Percentiles rank a stretch among this genome's conserved stretches.
phyloP scores from a whole-genome alignment of 2,888 invertebrate genomes.

The Deilephila porcellus region DNA sequence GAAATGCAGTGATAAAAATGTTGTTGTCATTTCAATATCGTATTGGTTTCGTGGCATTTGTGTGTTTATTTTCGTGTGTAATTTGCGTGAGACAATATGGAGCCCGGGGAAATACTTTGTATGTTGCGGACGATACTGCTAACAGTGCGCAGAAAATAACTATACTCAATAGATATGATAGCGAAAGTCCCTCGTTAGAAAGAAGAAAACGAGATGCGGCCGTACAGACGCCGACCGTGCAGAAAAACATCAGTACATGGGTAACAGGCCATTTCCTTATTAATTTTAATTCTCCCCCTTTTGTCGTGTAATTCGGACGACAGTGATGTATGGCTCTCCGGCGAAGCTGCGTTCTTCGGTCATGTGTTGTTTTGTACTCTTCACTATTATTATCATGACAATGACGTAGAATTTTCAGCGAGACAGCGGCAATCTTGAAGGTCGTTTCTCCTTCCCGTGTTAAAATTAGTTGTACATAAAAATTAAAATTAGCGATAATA shows the following conservation, averaged over 20 bases:
- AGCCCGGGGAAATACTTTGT: constrained; percentile 60
- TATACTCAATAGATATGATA: constrained; percentile 64
- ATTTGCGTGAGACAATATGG: constrained; percentile 64
- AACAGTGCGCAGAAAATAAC: constrained; percentile 55
- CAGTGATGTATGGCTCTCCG: constrained; percentile 49
- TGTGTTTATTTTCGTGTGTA: constrained; percentile 63
- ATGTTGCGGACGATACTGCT: constrained; percentile 64
- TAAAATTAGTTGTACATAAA: constrained; percentile 33
- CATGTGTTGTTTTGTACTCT: constrained; percentile 45
- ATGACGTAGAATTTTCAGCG: constrained; percentile 41
- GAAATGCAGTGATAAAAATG: constrained; percentile 82
- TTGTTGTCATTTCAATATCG: constrained; percentile 68
- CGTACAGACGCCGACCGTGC: constrained; percentile 58
- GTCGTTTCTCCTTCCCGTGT: constrained; percentile 38
- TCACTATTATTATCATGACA: constrained; percentile 50
- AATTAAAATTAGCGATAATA: constrained; percentile 14
- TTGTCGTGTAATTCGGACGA: constrained; percentile 53
- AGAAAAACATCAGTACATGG: constrained; percentile 80
- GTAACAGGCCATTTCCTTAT: constrained; percentile 70
- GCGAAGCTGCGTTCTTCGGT: background rate
- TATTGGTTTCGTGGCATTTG: constrained; percentile 60
- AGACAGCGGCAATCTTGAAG: constrained; percentile 39
- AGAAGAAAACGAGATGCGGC: constrained; percentile 75
- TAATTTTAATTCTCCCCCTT: constrained; percentile 58
- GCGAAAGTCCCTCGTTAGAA: constrained; percentile 51